Evolutionary conservation across 2,797 vertebrate genomes (phyloP).

Genomic region (Lepus townsendii): DNA sequence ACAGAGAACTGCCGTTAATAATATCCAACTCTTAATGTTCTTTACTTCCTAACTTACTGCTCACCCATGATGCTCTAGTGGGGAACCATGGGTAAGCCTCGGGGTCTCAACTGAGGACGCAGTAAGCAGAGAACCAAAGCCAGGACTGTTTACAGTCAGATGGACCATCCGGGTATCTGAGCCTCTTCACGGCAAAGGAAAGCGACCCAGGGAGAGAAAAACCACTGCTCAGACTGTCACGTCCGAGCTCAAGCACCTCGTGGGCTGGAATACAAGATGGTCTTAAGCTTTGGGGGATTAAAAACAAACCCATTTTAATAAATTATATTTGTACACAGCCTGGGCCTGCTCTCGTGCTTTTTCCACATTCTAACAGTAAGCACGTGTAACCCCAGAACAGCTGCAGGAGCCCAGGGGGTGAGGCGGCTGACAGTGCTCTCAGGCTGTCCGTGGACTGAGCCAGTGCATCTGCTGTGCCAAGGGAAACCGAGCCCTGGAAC

Average conservation of each 20-base stretch:
- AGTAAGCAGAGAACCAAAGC: constrained; percentile 66
- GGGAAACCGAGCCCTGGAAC: not conserved
- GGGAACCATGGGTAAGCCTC: not conserved
- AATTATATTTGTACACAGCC: constrained; percentile 74
- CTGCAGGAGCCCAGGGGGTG: not conserved
- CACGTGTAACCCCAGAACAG: not conserved
- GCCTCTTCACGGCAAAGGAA: constrained; percentile 39
- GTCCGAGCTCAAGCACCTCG: not conserved
- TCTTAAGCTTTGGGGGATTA: constrained; percentile 47
- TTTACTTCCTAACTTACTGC: constrained; percentile 28
- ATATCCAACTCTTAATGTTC: not conserved
- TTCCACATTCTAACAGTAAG: constrained; percentile 23
- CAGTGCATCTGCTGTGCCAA: not conserved
- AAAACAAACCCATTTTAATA: constrained; percentile 73
- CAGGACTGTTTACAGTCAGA: not conserved
- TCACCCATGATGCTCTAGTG: not conserved
- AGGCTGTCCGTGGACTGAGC: not conserved
- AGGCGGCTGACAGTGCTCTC: not conserved
- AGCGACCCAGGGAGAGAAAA: not conserved
- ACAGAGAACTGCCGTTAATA: constrained; percentile 32
- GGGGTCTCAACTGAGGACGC: not conserved
- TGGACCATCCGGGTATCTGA: not conserved
- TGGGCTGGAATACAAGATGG: constrained; percentile 15
- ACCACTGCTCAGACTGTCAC: constrained; percentile 10
- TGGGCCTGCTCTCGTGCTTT: constrained; percentile 13